Evolutionary conservation across 2,888 invertebrate species (phyloP).

Genomic region (Strigamia transsilvanica): DNA sequence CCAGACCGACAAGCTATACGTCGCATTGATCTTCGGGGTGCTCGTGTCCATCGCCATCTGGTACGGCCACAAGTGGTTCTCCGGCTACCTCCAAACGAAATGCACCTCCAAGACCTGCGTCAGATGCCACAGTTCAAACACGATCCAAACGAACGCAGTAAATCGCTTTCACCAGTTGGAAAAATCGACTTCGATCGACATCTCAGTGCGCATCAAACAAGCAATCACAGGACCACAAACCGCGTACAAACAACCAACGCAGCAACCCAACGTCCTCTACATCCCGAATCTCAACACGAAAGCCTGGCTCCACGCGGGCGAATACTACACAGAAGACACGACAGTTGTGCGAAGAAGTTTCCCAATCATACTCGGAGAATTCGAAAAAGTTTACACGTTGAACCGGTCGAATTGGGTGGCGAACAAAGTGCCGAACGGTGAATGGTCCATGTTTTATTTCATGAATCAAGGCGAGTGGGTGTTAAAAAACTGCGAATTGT

Average conservation of each 20-base stretch:
- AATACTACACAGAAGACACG: not conserved
- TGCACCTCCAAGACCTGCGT: not conserved
- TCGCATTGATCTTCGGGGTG: not conserved
- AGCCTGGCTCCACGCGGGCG: not conserved
- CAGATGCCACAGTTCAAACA: not conserved
- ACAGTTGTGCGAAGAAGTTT: not conserved
- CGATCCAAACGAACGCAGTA: not conserved
- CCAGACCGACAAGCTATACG: not conserved
- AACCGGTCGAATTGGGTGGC: not conserved
- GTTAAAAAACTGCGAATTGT: slow-evolving; percentile 42
- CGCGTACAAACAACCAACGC: not conserved
- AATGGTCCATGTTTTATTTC: slow-evolving; percentile 51
- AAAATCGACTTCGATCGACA: not conserved
- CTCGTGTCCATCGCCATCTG: not conserved
- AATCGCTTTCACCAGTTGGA: not conserved
- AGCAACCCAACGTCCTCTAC: slow-evolving; percentile 10
- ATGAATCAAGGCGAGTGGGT: slow-evolving; percentile 51
- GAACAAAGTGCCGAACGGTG: slow-evolving; percentile 17
- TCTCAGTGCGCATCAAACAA: not conserved
- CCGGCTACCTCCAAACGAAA: not conserved
- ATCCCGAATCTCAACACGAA: slow-evolving; percentile 1
- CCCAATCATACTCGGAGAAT: not conserved
- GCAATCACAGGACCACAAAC: not conserved
- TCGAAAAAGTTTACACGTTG: not conserved
- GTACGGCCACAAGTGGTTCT: not conserved